These are phyloP conservation scores for Theropithecus gelada DNA, from an alignment of 2,113 vertebrate species.

Conservation along the genomic window DNA sequence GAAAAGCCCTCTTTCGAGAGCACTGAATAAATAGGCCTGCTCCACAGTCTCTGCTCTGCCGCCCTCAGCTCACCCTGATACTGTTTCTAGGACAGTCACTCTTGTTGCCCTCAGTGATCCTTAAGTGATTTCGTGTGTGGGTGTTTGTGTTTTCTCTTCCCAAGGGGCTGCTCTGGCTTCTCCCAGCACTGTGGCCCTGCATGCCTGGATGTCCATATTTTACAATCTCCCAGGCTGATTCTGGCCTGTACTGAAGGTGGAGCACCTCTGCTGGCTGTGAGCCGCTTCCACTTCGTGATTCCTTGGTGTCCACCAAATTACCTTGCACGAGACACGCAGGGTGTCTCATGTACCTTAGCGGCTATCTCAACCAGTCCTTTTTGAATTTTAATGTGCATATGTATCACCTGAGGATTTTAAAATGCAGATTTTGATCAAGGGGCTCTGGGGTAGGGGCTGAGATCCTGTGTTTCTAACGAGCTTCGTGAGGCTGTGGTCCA, in stretches of 20 bases:
- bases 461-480: too few relatives aligned
- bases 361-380: too few relatives aligned
- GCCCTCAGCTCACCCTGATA: too few relatives aligned
- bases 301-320: too few relatives aligned
- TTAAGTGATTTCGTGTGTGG: rapidly evolving
- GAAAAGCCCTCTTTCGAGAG: not conserved
- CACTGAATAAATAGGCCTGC: not conserved
- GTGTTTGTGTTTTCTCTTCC: not conserved
- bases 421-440: too few relatives aligned
- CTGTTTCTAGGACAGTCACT: not conserved
- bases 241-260: rapidly evolving
- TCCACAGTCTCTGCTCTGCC: not conserved
- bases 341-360: too few relatives aligned
- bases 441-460: too few relatives aligned
- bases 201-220: not conserved
- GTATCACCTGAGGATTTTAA: too few relatives aligned
- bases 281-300: not conserved
- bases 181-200: not conserved
- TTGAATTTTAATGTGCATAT: too few relatives aligned
- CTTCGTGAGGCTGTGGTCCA: too few relatives aligned
- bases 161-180: not conserved
- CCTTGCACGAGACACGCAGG: too few relatives aligned
- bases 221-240: not conserved
- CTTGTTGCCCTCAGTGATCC: not conserved
- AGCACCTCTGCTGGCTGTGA: not conserved